These are phyloP conservation scores for Oedothorax gibbosus DNA, from an alignment of 1,140 invertebrate species.

Conservation along the genomic window DNA sequence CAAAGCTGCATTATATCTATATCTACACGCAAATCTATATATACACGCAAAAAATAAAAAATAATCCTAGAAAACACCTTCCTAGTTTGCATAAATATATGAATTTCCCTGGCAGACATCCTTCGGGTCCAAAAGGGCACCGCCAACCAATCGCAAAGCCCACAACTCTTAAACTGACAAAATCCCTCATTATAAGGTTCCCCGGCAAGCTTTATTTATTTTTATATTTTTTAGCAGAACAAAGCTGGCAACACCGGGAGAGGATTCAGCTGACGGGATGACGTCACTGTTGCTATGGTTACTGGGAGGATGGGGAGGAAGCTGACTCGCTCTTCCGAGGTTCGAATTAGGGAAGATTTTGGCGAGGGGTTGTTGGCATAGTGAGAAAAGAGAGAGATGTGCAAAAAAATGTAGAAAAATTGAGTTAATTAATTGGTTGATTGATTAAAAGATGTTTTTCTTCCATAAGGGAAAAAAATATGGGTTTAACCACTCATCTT, in stretches of 20 bases:
- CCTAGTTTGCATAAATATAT: conserved; percentile 61
- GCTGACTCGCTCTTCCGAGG: conserved; percentile 34
- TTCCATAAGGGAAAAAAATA: no score
- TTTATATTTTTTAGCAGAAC: background rate
- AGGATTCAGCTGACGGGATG: conserved; percentile 34
- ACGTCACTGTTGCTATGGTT: conserved; percentile 55
- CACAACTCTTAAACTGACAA: conserved; percentile 50
- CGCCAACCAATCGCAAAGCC: conserved; percentile 35
- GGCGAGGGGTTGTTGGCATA: background rate
- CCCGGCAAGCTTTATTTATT: background rate
- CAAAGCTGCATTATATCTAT: no score
- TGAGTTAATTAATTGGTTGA: background rate
- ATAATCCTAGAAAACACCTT: background rate
- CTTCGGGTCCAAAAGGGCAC: conserved; percentile 11
- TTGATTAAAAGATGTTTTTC: no score
- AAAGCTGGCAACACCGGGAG: conserved; percentile 49
- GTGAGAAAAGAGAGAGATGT: background rate
- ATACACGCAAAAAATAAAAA: no score
- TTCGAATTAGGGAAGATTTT: conserved; percentile 30
- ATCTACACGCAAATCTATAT: no score
- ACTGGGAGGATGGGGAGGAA: conserved; percentile 43
- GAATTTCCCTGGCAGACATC: conserved; percentile 54
- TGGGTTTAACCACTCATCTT: no score
- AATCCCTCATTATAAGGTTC: conserved; percentile 51
- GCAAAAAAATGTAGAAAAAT: background rate